Base-by-base conservation (phyloP, 2,888 invertebrate species). In the Cataglyphis livida region DNA sequence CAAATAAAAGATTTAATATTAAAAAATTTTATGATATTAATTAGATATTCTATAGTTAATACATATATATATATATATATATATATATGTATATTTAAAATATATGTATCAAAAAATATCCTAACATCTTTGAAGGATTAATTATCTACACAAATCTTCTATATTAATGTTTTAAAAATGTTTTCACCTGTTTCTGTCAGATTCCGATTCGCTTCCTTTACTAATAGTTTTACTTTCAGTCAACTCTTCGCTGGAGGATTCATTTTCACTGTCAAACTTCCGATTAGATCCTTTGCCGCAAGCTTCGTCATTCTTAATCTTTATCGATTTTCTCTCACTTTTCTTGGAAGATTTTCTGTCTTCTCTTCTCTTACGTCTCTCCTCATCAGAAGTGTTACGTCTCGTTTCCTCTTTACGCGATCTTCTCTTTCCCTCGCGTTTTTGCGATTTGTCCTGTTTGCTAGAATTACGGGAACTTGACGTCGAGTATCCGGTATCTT, bases 401-500 rank as follows among this genome's bases (percentile, higher is more conserved):
- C 85, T 88, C 2, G 73, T 73, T 25, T 91, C 89, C 2, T 89
- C 89, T 83, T 86, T 90, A 44, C 86, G 91, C 9, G 79, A 90
- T 83, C 82, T 85, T 82, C 70, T 89, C 64, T 87, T 93, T 61
- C 85, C 91, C 44, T 92, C 91, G 3, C 87, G 91, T 18, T 91
- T 90, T 2, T 90, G 82, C 15, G 86, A 88, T 78, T 89, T 91
- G 10, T 91, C 91, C 48, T 88, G 92, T 75, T 90, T 93, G 78
- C 94, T 94, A 1, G 96, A 95, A 84, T 95, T 95, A 89, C 96
- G 96, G 0, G 96, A 96, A 92, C 96, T 96, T 74, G 96, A 96
- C 1, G 97, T 97, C 1, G 96, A 97, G 90, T 97, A 97, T 15
- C 96, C 97, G 0, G 96, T 96, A 90, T 97, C 97, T 93, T 96